A percentile compares a stretch with the other conserved stretches of the same genome.
phyloP scores from a whole-genome alignment of 2,797 vertebrate genomes.

The Limosa lapponica region DNA sequence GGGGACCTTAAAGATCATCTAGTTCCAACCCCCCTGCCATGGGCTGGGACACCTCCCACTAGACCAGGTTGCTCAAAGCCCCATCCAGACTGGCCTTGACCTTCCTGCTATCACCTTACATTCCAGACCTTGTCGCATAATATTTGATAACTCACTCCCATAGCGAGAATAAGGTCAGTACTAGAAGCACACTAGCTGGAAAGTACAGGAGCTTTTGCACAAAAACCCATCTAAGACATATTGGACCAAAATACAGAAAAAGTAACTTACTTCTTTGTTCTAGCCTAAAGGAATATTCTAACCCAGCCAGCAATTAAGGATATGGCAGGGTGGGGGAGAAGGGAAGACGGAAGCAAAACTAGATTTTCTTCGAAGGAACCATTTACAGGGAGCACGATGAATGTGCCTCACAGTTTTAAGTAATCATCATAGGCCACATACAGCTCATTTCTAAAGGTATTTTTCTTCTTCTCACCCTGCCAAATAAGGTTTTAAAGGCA shows the following conservation, averaged over 20 bases:
- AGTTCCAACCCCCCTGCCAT: neutral
- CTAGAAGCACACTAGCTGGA: neutral
- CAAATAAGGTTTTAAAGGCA: conserved; percentile 89
- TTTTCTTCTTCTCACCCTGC: conserved; percentile 84
- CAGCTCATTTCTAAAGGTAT: neutral
- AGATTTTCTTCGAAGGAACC: neutral
- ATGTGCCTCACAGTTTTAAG: neutral
- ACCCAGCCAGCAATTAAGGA: neutral
- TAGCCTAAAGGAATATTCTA: neutral
- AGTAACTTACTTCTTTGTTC: neutral
- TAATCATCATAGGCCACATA: neutral
- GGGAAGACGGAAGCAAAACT: neutral
- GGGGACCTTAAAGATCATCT: too few species aligned
- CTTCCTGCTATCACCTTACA: neutral
- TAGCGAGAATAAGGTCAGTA: neutral
- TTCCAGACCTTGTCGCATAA: neutral
- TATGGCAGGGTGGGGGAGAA: accelerated
- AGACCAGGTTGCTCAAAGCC: neutral
- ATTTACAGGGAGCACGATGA: neutral
- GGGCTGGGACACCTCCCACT: neutral
- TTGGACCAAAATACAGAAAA: neutral
- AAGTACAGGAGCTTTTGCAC: neutral
- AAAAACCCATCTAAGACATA: neutral
- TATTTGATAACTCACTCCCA: neutral
- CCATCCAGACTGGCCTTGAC: neutral